Conservation (phyloP, 92 coral and sea anemone species). For the Zoanthus sociatus region DNA sequence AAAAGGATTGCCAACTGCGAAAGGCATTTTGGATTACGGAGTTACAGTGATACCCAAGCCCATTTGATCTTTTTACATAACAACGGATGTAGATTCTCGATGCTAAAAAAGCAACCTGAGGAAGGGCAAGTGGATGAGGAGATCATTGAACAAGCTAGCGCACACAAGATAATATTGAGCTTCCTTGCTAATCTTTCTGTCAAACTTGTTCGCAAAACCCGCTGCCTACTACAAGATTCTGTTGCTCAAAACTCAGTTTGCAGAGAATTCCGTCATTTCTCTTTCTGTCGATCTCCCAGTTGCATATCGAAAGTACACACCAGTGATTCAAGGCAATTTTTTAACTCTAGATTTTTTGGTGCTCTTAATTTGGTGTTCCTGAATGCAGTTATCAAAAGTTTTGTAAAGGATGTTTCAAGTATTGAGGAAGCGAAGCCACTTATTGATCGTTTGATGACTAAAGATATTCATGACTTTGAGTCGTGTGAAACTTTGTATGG, state of each 20-base stretch:
- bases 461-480: slow-evolving; percentile 25
- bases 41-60: slow-evolving; percentile 23
- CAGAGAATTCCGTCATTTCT: slow-evolving; percentile 28
- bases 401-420: not conserved
- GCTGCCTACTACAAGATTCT: slow-evolving; percentile 19
- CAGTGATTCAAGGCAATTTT: slow-evolving; percentile 37
- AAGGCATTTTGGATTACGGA: slow-evolving; percentile 20
- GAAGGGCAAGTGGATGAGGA: not conserved
- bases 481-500: slow-evolving; percentile 59
- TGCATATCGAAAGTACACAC: slow-evolving; percentile 47
- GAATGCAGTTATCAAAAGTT: slow-evolving; percentile 61
- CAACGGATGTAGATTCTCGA: slow-evolving; percentile 21
- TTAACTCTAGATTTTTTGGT: slow-evolving; percentile 58
- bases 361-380: slow-evolving; percentile 63
- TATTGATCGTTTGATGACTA: not conserved
- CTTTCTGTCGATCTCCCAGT: slow-evolving; percentile 11
- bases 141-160: not conserved
- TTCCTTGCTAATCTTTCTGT: slow-evolving; percentile 11
- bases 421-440: slow-evolving; percentile 8
- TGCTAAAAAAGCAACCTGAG: not conserved
- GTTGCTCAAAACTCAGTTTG: slow-evolving; percentile 28
- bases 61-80: not conserved
- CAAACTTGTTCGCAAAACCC: slow-evolving; percentile 18
- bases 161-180: not conserved
- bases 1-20: slow-evolving; percentile 40